Conservation (phyloP, 2,797 vertebrate genomes). For the Manis crassicaudata region DNA sequence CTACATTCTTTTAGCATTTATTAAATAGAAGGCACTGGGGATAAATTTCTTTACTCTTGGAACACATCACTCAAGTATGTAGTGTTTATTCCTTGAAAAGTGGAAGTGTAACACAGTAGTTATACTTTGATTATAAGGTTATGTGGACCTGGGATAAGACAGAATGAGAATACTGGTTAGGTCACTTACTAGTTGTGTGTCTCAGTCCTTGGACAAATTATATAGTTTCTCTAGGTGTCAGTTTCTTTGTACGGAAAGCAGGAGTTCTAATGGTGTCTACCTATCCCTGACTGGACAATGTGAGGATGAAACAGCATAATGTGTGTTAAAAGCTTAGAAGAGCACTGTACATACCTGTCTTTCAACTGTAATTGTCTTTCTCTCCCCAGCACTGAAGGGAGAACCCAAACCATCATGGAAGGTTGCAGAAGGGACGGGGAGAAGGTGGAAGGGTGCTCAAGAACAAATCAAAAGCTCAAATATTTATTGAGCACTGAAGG, state of each 20-base stretch:
- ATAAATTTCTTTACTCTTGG: not conserved
- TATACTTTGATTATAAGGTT: not conserved
- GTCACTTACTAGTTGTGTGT: not conserved
- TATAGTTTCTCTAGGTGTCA: not conserved
- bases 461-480: not conserved
- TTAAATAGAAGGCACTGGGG: not conserved
- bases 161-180: not conserved
- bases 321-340: not conserved
- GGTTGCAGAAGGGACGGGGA: not conserved
- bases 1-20: not conserved
- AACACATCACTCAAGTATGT: not conserved
- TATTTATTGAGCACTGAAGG: not conserved
- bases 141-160: not conserved
- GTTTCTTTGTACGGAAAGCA: not conserved
- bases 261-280: not conserved
- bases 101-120: not conserved
- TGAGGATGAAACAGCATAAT: not conserved
- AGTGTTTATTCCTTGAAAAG: conserved; percentile 11
- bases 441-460: not conserved
- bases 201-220: not conserved
- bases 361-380: not conserved
- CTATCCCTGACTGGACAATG: not conserved
- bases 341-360: not conserved
- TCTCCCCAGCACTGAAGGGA: not conserved
- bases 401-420: not conserved